A percentile compares a stretch with the other conserved stretches of the same genome.
Conservation (phyloP, 2,888 invertebrate genomes). For the Punctoribates punctum region DNA sequence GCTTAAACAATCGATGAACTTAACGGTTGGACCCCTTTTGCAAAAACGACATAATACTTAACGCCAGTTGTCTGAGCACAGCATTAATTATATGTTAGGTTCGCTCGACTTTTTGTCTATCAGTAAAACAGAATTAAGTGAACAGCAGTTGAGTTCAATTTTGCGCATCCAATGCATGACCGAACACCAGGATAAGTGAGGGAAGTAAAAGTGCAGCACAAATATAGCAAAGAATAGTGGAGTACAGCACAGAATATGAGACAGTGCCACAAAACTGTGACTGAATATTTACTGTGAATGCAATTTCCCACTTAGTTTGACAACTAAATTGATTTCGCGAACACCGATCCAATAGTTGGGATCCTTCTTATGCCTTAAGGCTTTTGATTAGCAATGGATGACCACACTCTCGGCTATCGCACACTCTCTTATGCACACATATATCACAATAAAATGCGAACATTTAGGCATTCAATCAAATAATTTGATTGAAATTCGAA, state of each 20-base stretch:
- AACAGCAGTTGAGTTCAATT: slow-evolving; percentile 24
- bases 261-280: slow-evolving; percentile 28
- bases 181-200: slow-evolving; percentile 5
- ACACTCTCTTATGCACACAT: slow-evolving; percentile 11
- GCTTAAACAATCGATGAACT: not conserved
- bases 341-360: not conserved
- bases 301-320: slow-evolving; percentile 48
- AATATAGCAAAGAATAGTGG: not conserved
- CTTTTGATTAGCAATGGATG: slow-evolving; percentile 35
- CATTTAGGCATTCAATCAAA: slow-evolving; percentile 22
- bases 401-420: slow-evolving; percentile 15
- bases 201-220: slow-evolving; percentile 3
- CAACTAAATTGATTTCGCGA: slow-evolving; percentile 47
- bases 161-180: slow-evolving; percentile 15
- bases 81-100: not conserved
- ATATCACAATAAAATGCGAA: not conserved
- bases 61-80: not conserved
- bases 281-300: slow-evolving; percentile 46
- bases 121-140: slow-evolving; percentile 11
- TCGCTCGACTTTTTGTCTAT: slow-evolving; percentile 24
- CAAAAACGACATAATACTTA: not conserved
- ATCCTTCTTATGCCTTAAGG: slow-evolving; percentile 27
- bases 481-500: not conserved
- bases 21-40: not conserved
- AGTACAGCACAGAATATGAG: not conserved